Base-by-base conservation (phyloP, 2,888 invertebrate genomes). In the Pardosa pseudoannulata region DNA sequence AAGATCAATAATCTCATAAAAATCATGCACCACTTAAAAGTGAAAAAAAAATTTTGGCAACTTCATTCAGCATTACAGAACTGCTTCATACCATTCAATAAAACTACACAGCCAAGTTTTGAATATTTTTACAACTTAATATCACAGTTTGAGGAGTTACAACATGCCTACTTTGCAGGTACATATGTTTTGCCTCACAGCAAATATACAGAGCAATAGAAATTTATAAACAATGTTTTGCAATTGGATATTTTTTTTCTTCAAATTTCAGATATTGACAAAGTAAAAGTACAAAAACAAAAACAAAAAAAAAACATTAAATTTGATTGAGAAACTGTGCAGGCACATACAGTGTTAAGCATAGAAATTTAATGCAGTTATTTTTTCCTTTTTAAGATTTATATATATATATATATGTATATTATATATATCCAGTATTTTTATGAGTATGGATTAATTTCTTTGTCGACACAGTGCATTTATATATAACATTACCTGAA, bases 91-190 rank as follows among this genome's bases (percentile, higher is more conserved):
- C 23, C 23, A 23, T 56, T 16, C 29, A 29, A 11, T 65, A n/a
- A 29, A 28, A 39, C n/a, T 41, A 36, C 36, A 70, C 70, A 41
- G 41, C 41, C 70, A 70, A 41, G 39, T 27, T 68, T 41, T 39
- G 27, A n/a, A 19, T 3, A 39, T 39, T 56, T 56, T 56, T 36
- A 70, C 39, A 70, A 70, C 70, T 41, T 41, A 70, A 70, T 70
- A 70, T 70, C 70, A 70, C 70, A 70, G 70, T 70, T 67, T 70
- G 23, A 70, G 41, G n/a, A 65, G 29, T 31, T 29, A 65, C 65
- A 70, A 28, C 27, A 70, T 27, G 41, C 70, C 70, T 70, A 70
- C 70, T 70, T 70, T 70, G 70, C 70, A 70, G 70, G 70, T 70
- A 70, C 70, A 41, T 39, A 23, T 70, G 70, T 23, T 70, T 70